Base-by-base conservation (phyloP, 2,113 vertebrate species). In the Ornithorhynchus anatinus region DNA sequence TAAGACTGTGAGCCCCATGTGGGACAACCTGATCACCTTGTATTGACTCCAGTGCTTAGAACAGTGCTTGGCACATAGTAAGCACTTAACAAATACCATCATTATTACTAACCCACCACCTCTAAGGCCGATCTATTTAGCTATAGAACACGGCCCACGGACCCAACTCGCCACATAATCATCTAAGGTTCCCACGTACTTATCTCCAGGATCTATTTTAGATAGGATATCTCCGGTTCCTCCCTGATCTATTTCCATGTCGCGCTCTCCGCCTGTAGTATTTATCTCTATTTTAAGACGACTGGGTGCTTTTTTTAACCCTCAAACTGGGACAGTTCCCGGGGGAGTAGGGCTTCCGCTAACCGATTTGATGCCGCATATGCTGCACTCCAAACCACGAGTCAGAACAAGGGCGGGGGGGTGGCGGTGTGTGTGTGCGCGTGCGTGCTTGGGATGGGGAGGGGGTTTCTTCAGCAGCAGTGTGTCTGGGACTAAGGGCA, bases 271-370 rank as follows among this genome's bases (percentile, higher is more conserved):
- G 74, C 17, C 53, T 59, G 19, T 20, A 72, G 58, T 56, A 79
- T 84, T 84, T 85, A 57, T 69, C 71, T 82, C 69, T 75, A 47
- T 71, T 82, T 85, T 79, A 82, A 82, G 56, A 87, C n/a, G 80
- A 68, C 14, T 79, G 12, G 0, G 1, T n/a, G n/a, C 53, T 52
- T 23, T 44, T 27, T 71, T 64, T 43, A 76, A 62, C 25, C 72
- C 77, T 67, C 45, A 31, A 84, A 86, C 59, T 61, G 84, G 85
- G 77, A 47, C 77, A 75, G 64, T 44, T 85, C 84, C 71, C 78
- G 35, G 35, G 48, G 42, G 56, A 81, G 36, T 19, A 0, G 9
- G 52, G 65, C 57, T 65, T 56, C 64, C 72, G 53, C 5, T 63
- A 62, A 67, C 57, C 16, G n/a, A 47, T 29, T 33, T 60, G 76